Evolutionary conservation across 1,140 invertebrate genomes (phyloP).

Genomic region (Drosophila seguyi): DNA sequence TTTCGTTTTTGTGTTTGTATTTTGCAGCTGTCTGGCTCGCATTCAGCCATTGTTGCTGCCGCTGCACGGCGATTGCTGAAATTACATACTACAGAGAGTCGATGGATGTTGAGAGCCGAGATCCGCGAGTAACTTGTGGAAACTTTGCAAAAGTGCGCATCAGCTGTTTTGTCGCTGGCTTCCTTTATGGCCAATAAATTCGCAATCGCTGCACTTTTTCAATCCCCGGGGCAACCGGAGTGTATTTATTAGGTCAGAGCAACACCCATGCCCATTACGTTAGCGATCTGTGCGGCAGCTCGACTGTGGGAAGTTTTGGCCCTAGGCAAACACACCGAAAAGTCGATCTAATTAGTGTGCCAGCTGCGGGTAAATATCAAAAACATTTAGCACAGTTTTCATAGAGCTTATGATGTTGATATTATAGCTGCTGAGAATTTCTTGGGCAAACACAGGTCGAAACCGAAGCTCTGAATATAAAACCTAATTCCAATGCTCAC

Average conservation of each 20-base stretch:
- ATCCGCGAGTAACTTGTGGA: slow-evolving; percentile 50
- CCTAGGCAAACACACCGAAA: slow-evolving; percentile 56
- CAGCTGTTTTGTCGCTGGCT: slow-evolving; percentile 62
- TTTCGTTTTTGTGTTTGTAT: slow-evolving; percentile 65
- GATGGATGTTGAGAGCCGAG: background rate
- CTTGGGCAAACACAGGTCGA: slow-evolving; percentile 47
- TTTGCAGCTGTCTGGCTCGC: slow-evolving; percentile 70
- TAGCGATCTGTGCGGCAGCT: background rate
- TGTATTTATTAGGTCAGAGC: slow-evolving; percentile 70
- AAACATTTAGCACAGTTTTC: slow-evolving; percentile 75
- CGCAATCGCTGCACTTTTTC: slow-evolving; percentile 61
- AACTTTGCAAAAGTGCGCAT: slow-evolving; percentile 68
- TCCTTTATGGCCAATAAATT: slow-evolving; percentile 42
- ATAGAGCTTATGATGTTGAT: slow-evolving; percentile 55
- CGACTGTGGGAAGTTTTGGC: slow-evolving; percentile 71
- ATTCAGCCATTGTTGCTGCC: slow-evolving; percentile 47
- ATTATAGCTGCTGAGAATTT: slow-evolving; percentile 46
- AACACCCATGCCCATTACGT: slow-evolving; percentile 11
- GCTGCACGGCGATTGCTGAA: slow-evolving; percentile 48
- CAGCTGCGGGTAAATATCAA: slow-evolving; percentile 54
- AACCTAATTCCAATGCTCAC: slow-evolving; percentile 67
- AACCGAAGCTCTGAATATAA: slow-evolving; percentile 19
- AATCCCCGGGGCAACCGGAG: slow-evolving; percentile 18
- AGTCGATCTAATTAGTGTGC: slow-evolving; percentile 66
- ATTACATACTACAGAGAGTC: slow-evolving; percentile 49